Evolutionary conservation across 2,797 vertebrate genomes (phyloP), one percentile per base, ranked within the genome.

Genomic region (Okamejei kenojei): DNA sequence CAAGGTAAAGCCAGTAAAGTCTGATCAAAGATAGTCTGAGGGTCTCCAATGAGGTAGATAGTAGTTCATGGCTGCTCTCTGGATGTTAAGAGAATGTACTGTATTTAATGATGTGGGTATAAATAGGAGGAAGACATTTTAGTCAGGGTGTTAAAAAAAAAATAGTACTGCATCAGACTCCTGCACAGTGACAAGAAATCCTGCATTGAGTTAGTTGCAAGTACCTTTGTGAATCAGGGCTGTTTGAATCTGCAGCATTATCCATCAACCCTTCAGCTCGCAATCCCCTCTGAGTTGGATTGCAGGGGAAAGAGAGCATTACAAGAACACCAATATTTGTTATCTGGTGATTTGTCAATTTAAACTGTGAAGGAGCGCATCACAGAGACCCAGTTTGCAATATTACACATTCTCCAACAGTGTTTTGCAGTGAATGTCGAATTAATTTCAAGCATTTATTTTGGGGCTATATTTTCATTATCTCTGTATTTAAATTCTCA

Each of bases 271-370:
- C 90, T 73, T 54, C 71, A 92, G 71, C 21, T 76, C 76, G 71
- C 23, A 54, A 45, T 76, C 65, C 90, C 71, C 38, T 19, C 71
- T 92, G 71, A 76, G 38, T 38, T 74, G 71, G 45, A 74, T 92
- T 92, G 35, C 71, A 73, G 38, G 68, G 71, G 38, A 68, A 17
- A 26, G 71, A 92, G 90, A 92, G 38, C 90, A n/a, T 92, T 92
- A 92, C 71, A 73, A 54, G 29, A n/a, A 58, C 90, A 92, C 38
- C 38, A 92, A 76, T 92, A 76, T 92, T 45, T 92, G 54, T 92
- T 92, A 92, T 73, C 90, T 54, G 71, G 90, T 92, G 90, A 92
- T 92, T 92, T 92, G 23, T 92, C 38, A 92, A 88, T 76, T 92
- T 92, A 92, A 92, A 13, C 90, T 74, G 90, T n/a, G 35, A 92